Percentiles rank a stretch among this genome's conserved stretches.
phyloP scores from a whole-genome alignment of 2,888 invertebrate genomes.

The Diploptera punctata region DNA sequence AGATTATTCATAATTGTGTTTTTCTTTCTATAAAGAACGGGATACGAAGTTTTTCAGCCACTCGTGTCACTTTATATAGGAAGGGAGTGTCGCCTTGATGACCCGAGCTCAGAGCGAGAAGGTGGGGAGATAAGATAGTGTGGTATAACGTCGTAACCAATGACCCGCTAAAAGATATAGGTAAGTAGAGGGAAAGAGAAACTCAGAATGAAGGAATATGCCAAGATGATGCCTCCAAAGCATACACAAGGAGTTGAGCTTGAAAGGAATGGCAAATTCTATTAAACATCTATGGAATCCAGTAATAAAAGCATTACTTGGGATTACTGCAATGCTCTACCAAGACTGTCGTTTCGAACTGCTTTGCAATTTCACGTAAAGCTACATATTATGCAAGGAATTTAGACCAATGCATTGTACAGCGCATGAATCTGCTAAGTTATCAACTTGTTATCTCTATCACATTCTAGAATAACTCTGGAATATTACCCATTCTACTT shows the following conservation, averaged over 20 bases:
- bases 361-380: too few relatives aligned
- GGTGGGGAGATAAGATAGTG: conserved; percentile 9
- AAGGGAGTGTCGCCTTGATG: conserved; percentile 2
- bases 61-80: neutral
- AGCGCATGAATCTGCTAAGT: too few relatives aligned
- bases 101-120: neutral
- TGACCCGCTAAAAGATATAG: conserved; percentile 21
- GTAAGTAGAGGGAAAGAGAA: neutral
- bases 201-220: neutral
- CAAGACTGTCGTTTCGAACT: too few relatives aligned
- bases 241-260: neutral
- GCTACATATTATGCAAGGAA: too few relatives aligned
- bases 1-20: too few relatives aligned
- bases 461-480: too few relatives aligned
- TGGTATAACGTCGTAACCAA: neutral
- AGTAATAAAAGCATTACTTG: neutral
- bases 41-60: too few relatives aligned
- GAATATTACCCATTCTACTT: too few relatives aligned
- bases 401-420: too few relatives aligned
- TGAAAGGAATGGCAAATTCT: neutral
- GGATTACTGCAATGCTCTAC: too few relatives aligned
- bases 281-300: conserved; percentile 26
- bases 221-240: neutral
- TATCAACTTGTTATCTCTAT: too few relatives aligned
- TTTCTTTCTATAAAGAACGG: too few relatives aligned